phyloP scores from a whole-genome alignment of 1,140 invertebrate species.

The Venturia canescens region DNA sequence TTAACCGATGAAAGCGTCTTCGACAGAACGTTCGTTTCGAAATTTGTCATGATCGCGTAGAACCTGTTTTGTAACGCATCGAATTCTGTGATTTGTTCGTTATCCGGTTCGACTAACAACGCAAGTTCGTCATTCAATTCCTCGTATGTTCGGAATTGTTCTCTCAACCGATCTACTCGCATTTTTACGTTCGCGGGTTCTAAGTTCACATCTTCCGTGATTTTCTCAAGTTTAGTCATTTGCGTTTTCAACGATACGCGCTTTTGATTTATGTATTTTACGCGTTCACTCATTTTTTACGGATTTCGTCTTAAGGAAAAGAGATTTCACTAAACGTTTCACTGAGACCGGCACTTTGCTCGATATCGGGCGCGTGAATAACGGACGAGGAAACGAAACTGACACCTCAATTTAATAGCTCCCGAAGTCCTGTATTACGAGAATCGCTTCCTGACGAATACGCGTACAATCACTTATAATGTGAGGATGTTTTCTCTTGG shows the following conservation, averaged over 20 bases:
- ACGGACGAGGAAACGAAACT: no score
- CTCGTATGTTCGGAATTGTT: conserved; percentile 44
- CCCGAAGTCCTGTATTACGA: no score
- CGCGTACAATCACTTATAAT: no score
- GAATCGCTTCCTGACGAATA: no score
- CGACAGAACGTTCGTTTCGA: not conserved
- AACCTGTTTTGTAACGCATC: conserved; percentile 32
- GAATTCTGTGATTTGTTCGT: conserved; percentile 30
- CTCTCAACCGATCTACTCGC: conserved; percentile 32
- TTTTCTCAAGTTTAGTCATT: conserved; percentile 44
- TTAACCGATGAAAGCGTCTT: not conserved
- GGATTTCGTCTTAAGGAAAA: not conserved
- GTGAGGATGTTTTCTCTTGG: no score
- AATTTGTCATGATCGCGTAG: conserved; percentile 37
- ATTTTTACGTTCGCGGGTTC: conserved; percentile 43
- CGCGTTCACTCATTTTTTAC: conserved; percentile 24
- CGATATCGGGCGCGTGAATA: conserved; percentile 1
- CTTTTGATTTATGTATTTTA: conserved; percentile 46
- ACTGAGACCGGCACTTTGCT: not conserved
- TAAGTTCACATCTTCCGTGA: conserved; percentile 22
- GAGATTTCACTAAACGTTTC: not conserved
- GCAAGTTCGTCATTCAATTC: conserved; percentile 44
- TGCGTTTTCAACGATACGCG: conserved; percentile 44
- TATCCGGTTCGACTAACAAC: conserved; percentile 34
- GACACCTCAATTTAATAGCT: no score